phyloP scores from a whole-genome alignment of 2,888 invertebrate genomes.

The Brassicogethes aeneus region DNA sequence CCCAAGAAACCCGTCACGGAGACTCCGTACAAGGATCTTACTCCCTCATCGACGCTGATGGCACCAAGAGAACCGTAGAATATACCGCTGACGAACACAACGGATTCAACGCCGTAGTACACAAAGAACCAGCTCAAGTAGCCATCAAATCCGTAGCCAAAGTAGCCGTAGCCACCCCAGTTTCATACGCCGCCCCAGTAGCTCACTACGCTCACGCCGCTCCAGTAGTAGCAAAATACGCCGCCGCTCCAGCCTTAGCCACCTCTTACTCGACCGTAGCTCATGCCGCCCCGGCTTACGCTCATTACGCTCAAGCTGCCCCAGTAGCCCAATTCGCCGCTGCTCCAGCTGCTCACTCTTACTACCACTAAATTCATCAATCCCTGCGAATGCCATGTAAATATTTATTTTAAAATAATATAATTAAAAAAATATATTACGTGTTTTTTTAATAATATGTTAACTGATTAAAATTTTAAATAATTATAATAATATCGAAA shows the following conservation, averaged over 20 bases:
- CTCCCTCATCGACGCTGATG: slow-evolving; percentile 43
- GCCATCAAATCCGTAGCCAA: slow-evolving; percentile 29
- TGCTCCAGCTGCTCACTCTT: not conserved
- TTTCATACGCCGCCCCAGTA: too few species aligned
- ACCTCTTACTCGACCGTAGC: slow-evolving; percentile 5
- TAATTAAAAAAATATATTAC: not conserved
- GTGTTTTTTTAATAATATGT: not conserved
- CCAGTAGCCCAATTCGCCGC: slow-evolving; percentile 24
- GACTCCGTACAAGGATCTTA: slow-evolving; percentile 44
- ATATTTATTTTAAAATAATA: not conserved
- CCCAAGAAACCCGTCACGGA: slow-evolving; percentile 43
- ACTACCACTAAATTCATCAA: slow-evolving; percentile 6
- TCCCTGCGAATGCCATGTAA: not conserved
- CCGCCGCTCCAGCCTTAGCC: slow-evolving; percentile 18
- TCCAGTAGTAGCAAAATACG: slow-evolving; percentile 20
- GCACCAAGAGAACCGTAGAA: slow-evolving; percentile 41
- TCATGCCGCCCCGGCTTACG: slow-evolving; percentile 5
- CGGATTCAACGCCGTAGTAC: slow-evolving; percentile 45
- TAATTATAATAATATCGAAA: not conserved
- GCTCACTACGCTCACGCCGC: too few species aligned
- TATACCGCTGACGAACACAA: slow-evolving; percentile 43
- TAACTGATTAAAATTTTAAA: not conserved
- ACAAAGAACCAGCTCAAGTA: slow-evolving; percentile 38
- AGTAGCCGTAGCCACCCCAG: too few species aligned
- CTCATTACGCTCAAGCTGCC: slow-evolving; percentile 20